Evolutionary conservation across 2,113 vertebrate genomes (phyloP).

Genomic region (Ictalurus punctatus): DNA sequence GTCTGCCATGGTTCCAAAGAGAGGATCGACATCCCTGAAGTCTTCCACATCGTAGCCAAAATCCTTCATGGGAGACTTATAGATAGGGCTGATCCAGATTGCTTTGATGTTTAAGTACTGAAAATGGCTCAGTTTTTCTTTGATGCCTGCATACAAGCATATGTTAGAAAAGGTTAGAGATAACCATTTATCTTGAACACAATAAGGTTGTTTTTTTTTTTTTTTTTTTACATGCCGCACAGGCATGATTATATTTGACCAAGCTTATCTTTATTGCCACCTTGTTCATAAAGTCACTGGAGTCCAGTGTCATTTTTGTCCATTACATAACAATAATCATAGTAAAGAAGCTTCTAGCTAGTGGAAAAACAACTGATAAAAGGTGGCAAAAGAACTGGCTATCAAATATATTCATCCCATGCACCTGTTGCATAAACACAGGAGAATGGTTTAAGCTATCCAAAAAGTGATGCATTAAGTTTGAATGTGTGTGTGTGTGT

Average conservation of each 20-base stretch:
- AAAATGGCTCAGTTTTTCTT: slow-evolving; percentile 85
- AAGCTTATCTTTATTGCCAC: slow-evolving; percentile 16
- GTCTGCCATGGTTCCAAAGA: slow-evolving; percentile 92
- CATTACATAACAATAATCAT: slow-evolving; percentile 23
- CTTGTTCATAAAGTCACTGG: background rate
- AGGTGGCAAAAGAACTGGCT: background rate
- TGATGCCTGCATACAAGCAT: slow-evolving; percentile 76
- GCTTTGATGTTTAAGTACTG: slow-evolving; percentile 84
- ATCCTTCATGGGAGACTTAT: slow-evolving; percentile 87
- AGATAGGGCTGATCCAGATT: slow-evolving; percentile 90
- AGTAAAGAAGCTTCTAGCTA: background rate
- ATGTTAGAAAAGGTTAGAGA: background rate
- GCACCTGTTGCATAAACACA: background rate
- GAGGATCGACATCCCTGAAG: slow-evolving; percentile 83
- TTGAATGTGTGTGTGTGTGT: background rate
- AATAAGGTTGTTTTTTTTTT: background rate
- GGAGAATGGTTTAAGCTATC: background rate
- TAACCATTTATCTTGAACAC: background rate
- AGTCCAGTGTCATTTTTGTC: background rate
- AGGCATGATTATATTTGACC: background rate
- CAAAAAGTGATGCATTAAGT: background rate
- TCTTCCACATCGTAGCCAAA: slow-evolving; percentile 90
- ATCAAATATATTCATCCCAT: background rate
- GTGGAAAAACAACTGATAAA: background rate
- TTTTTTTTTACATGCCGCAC: background rate